Conservation (phyloP, 64 coral and sea anemone genomes). For the Exaiptasia diaphana region DNA sequence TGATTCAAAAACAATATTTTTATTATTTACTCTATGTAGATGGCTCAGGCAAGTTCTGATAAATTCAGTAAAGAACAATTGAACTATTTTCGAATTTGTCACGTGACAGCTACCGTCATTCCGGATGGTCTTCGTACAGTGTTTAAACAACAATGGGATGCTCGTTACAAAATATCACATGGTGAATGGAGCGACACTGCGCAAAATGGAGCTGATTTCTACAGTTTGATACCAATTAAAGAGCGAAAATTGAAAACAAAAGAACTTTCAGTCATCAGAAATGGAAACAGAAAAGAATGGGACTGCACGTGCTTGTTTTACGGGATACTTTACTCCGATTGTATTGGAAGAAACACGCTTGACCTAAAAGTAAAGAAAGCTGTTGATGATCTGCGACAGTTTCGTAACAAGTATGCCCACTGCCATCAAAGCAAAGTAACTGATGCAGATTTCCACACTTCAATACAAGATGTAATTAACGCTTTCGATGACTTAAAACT, state of each 20-base stretch:
- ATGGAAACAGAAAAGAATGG: conserved; percentile 21
- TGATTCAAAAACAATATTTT: too few relatives aligned
- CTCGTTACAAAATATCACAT: conserved; percentile 4
- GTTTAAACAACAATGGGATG: conserved; percentile 38
- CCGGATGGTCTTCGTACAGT: neutral
- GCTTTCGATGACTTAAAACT: conserved; percentile 15
- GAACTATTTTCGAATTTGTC: neutral
- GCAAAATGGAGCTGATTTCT: neutral
- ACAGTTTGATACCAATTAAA: neutral
- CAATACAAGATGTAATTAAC: neutral
- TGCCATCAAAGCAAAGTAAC: neutral
- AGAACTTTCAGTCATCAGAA: neutral
- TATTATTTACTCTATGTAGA: too few relatives aligned
- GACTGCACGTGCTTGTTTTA: conserved; percentile 43
- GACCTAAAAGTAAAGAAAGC: neutral
- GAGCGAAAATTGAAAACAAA: neutral
- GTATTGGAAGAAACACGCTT: neutral
- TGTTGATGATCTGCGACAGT: conserved; percentile 10
- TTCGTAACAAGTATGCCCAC: conserved; percentile 27
- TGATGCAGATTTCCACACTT: neutral
- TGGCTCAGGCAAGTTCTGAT: too few relatives aligned
- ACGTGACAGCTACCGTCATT: neutral
- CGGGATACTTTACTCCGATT: conserved; percentile 41
- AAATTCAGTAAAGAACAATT: neutral
- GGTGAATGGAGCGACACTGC: conserved; percentile 29